Percentiles rank a stretch among this genome's conserved stretches.
Conservation (phyloP, 2,113 vertebrate genomes). For the Corynorhinus townsendii region DNA sequence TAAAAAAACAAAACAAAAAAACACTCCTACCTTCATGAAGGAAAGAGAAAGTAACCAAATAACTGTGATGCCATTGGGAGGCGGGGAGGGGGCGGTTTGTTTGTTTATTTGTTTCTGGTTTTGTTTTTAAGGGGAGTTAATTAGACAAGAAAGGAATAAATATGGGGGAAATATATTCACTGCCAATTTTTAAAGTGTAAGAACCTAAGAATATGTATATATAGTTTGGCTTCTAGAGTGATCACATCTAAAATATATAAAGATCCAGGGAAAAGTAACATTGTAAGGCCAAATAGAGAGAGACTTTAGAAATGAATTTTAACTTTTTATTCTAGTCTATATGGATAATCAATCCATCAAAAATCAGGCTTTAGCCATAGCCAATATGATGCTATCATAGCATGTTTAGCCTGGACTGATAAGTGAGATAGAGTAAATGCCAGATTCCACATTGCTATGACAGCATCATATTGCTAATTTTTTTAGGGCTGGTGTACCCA, state of each 20-base stretch:
- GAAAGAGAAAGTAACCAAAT: neutral
- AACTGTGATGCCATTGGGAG: neutral
- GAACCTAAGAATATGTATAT: neutral
- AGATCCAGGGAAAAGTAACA: neutral
- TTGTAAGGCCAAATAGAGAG: neutral
- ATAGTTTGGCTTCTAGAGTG: slow-evolving; percentile 11
- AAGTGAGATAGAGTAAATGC: neutral
- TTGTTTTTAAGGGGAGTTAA: neutral
- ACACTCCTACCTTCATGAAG: neutral
- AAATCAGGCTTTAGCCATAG: neutral
- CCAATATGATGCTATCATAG: no score
- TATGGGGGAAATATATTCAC: neutral
- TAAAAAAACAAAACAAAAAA: no score
- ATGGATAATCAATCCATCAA: neutral
- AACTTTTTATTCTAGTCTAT: neutral
- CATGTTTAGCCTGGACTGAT: neutral
- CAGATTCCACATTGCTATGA: neutral
- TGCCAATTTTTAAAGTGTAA: slow-evolving; percentile 23
- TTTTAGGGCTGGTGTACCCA: neutral
- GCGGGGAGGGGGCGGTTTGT: neutral
- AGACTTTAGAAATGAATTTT: neutral
- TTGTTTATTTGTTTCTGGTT: neutral
- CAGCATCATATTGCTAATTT: neutral
- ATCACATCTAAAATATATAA: neutral
- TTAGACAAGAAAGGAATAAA: slow-evolving; percentile 16